Conservation (phyloP, 2,888 invertebrate species). For the Balanococcus diminutus region DNA sequence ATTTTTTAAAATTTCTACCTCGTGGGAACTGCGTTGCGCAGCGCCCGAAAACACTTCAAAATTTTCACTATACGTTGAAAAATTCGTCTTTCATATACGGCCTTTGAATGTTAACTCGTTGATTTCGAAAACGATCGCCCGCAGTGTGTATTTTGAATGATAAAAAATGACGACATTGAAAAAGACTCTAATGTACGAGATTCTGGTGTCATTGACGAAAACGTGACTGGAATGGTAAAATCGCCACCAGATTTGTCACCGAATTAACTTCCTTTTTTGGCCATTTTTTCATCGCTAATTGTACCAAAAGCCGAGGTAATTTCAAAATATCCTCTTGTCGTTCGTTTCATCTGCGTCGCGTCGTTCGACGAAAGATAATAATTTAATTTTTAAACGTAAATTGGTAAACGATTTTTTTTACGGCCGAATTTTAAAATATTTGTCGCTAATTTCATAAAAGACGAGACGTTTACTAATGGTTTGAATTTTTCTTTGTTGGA, state of each 20-base stretch:
- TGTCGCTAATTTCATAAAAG: neutral
- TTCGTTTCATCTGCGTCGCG: neutral
- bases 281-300: neutral
- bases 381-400: neutral
- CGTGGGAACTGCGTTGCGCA: neutral
- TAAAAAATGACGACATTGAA: neutral
- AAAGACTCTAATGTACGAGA: slow-evolving; percentile 11
- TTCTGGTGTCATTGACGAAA: slow-evolving; percentile 17
- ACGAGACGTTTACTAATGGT: neutral
- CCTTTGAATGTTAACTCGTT: slow-evolving; percentile 15
- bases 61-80: neutral
- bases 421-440: neutral
- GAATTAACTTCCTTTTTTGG: neutral
- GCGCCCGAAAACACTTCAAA: neutral
- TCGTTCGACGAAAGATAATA: neutral
- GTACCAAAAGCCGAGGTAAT: neutral
- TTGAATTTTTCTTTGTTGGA: neutral
- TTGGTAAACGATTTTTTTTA: neutral
- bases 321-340: neutral
- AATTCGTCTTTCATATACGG: neutral
- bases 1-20: neutral
- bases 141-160: neutral
- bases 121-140: neutral
- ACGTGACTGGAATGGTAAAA: neutral
- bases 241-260: neutral